A percentile compares a stretch with the other conserved stretches of the same genome.
Evolutionary conservation across 2,113 vertebrate genomes (phyloP).

Genomic region (Ictidomys tridecemlineatus): DNA sequence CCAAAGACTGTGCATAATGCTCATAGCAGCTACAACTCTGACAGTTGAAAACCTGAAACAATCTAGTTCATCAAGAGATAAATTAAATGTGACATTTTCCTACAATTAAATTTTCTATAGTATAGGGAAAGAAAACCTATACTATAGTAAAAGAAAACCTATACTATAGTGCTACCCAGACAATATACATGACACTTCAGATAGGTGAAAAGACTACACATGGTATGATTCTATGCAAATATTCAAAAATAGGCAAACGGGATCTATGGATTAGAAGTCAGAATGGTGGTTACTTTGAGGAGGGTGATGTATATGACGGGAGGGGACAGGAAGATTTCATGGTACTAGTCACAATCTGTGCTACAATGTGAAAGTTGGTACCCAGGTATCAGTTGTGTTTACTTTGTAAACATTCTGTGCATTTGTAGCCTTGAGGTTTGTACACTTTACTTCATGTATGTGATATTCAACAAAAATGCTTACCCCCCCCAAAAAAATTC

Average conservation of each 20-base stretch:
- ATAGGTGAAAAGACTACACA: not conserved
- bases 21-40: not conserved
- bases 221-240: not conserved
- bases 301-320: no score
- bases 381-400: not conserved
- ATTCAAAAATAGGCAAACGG: constrained; percentile 1
- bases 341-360: not conserved
- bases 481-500: not conserved
- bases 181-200: not conserved
- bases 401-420: constrained; percentile 54
- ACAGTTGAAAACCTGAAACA: constrained; percentile 10
- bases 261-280: not conserved
- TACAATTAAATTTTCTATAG: not conserved
- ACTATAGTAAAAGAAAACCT: no score
- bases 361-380: not conserved
- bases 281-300: not conserved
- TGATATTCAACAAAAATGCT: constrained; percentile 26
- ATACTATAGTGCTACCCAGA: not conserved
- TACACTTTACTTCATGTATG: not conserved
- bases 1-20: not conserved
- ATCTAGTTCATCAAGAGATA: not conserved
- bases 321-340: not conserved
- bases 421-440: constrained; percentile 16
- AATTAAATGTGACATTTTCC: constrained; percentile 39
- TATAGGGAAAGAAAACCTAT: not conserved